These are phyloP conservation scores for Conger conger DNA, from an alignment of 2,113 vertebrate genomes.

Conservation along the genomic window DNA sequence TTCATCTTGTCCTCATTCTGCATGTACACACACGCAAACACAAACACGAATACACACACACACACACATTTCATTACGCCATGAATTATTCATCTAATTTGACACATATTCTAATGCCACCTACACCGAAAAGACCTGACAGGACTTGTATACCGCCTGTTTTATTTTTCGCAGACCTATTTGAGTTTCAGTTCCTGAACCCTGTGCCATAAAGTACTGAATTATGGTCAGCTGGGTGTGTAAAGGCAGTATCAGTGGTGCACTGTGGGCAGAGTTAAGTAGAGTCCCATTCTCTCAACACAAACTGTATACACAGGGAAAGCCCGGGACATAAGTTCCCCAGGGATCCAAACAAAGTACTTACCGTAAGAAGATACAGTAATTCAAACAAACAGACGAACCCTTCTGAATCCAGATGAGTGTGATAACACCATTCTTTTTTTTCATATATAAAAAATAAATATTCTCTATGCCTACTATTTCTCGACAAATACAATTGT, in stretches of 20 bases:
- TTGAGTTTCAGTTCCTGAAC: not conserved
- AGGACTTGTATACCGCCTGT: too few species aligned
- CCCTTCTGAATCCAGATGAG: too few species aligned
- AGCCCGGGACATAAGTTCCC: not conserved
- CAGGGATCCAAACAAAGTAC: not conserved
- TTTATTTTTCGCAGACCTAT: not conserved
- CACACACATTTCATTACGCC: not conserved
- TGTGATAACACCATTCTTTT: not conserved
- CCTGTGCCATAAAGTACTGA: not conserved
- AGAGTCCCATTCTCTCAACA: conserved; percentile 42
- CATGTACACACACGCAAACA: conserved; percentile 33
- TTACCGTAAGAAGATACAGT: not conserved
- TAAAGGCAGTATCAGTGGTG: conserved; percentile 4
- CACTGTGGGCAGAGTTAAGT: conserved; percentile 31
- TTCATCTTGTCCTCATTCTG: conserved; percentile 72
- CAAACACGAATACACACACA: not conserved
- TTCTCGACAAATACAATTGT: too few species aligned
- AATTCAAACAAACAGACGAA: not conserved
- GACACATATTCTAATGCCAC: not conserved
- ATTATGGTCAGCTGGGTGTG: not conserved
- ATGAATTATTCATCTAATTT: too few species aligned
- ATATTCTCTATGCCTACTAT: not conserved
- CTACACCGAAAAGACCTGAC: not conserved
- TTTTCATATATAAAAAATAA: not conserved
- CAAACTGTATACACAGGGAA: not conserved